Evolutionary conservation across 2,797 vertebrate genomes (phyloP).

Genomic region (Paramormyrops hopkinsi): DNA sequence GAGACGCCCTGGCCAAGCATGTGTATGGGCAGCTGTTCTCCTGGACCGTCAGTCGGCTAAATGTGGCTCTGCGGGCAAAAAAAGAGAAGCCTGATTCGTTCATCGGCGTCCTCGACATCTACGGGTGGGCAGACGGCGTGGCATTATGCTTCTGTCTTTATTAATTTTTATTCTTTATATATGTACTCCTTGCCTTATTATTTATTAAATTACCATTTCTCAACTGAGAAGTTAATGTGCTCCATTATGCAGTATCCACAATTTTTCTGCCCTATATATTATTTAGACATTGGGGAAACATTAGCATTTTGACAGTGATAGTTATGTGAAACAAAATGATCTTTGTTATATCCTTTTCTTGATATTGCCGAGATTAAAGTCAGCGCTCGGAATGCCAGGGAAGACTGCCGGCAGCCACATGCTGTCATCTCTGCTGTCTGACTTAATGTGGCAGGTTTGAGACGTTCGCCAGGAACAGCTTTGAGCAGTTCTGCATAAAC

Average conservation of each 20-base stretch:
- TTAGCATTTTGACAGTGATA: not conserved
- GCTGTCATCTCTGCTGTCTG: not conserved
- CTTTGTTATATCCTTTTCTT: not conserved
- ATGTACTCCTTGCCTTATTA: not conserved
- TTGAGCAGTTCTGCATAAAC: conserved; percentile 80
- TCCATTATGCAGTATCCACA: not conserved
- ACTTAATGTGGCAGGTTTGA: conserved; percentile 60
- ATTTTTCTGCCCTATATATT: not conserved
- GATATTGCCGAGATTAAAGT: not conserved
- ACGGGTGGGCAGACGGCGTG: conserved; percentile 50
- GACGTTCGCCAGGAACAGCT: conserved; percentile 72
- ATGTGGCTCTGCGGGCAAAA: conserved; percentile 53
- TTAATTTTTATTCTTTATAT: not conserved
- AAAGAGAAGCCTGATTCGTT: conserved; percentile 46
- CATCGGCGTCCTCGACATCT: conserved; percentile 71
- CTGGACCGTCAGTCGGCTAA: conserved; percentile 67
- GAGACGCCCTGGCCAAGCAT: conserved; percentile 69
- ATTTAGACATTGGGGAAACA: not conserved
- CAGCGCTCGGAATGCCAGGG: not conserved
- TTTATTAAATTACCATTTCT: not conserved
- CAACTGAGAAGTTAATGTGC: not conserved
- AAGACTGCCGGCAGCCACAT: not conserved
- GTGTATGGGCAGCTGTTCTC: conserved; percentile 63
- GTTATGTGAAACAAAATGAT: not conserved
- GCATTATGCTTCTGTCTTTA: not conserved